A percentile compares a stretch with the other conserved stretches of the same genome.
Evolutionary conservation across 2,113 vertebrate species (phyloP).

Genomic region (Rhinoptilus africanus): DNA sequence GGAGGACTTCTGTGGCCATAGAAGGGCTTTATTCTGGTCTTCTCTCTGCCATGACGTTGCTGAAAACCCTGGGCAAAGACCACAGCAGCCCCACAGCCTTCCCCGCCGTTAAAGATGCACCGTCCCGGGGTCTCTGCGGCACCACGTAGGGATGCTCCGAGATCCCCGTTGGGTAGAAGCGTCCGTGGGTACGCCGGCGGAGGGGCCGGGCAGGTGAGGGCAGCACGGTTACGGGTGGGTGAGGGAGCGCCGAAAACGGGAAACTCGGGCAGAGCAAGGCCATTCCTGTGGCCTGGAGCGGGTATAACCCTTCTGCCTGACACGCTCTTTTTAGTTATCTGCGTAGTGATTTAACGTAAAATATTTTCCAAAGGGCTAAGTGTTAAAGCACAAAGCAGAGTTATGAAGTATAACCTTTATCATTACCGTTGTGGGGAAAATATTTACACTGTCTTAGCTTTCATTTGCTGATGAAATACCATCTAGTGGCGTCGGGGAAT

Average conservation of each 20-base stretch:
- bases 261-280: neutral
- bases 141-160: neutral
- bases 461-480: neutral
- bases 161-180: fast-evolving
- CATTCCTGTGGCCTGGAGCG: neutral
- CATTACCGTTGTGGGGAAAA: neutral
- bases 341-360: neutral
- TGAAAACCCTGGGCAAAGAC: neutral
- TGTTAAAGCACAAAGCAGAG: neutral
- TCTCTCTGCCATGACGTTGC: neutral
- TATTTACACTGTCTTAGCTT: neutral
- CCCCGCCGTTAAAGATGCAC: fast-evolving
- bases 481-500: neutral
- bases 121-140: fast-evolving
- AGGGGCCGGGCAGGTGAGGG: fast-evolving
- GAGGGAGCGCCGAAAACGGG: neutral
- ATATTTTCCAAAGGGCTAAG: neutral
- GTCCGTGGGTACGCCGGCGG: neutral
- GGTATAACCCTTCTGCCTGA: neutral
- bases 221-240: fast-evolving
- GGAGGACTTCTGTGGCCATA: neutral
- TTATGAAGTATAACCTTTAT: neutral
- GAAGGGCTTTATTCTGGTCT: neutral
- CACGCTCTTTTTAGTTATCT: neutral
- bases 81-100: neutral